A percentile compares a stretch with the other conserved stretches of the same genome.
phyloP scores from a whole-genome alignment of 1,140 invertebrate species.

The Drosophila prosaltans region DNA sequence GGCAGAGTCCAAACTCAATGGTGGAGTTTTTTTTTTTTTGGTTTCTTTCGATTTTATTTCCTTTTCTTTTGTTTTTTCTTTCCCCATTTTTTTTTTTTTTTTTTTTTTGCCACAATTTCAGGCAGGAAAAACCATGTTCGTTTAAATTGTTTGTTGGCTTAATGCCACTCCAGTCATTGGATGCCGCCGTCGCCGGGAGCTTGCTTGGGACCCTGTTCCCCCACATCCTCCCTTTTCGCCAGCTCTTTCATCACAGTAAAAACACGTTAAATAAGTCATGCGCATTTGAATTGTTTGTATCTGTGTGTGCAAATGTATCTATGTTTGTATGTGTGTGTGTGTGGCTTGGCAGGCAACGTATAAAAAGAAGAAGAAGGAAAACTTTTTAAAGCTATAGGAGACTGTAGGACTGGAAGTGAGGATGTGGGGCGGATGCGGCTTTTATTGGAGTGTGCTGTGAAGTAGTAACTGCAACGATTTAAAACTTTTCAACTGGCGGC shows the following conservation, averaged over 20 bases:
- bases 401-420: not conserved
- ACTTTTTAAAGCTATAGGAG: slow-evolving; percentile 62
- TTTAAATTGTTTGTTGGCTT: slow-evolving; percentile 80
- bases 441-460: not conserved
- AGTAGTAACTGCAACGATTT: slow-evolving; percentile 31
- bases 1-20: slow-evolving; percentile 59
- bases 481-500: slow-evolving; percentile 29
- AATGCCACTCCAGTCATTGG: slow-evolving; percentile 54
- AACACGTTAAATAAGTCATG: slow-evolving; percentile 80
- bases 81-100: slow-evolving; percentile 4
- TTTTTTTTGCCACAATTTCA: slow-evolving; percentile 72
- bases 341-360: slow-evolving; percentile 49
- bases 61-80: slow-evolving; percentile 32
- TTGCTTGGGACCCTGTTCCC: not conserved
- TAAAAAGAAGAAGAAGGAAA: slow-evolving; percentile 30
- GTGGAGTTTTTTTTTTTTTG: slow-evolving; percentile 33
- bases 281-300: slow-evolving; percentile 55
- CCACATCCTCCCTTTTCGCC: not conserved
- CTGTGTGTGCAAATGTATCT: slow-evolving; percentile 28
- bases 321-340: slow-evolving; percentile 31
- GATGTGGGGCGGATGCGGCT: slow-evolving; percentile 11
- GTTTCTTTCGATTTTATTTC: slow-evolving; percentile 42
- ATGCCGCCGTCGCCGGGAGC: slow-evolving; percentile 32
- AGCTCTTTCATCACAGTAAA: slow-evolving; percentile 36
- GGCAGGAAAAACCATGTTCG: slow-evolving; percentile 76